Evolutionary conservation across 2,113 vertebrate species (phyloP), one percentile per base, ranked within the genome.

Genomic region (Misgurnus anguillicaudatus): DNA sequence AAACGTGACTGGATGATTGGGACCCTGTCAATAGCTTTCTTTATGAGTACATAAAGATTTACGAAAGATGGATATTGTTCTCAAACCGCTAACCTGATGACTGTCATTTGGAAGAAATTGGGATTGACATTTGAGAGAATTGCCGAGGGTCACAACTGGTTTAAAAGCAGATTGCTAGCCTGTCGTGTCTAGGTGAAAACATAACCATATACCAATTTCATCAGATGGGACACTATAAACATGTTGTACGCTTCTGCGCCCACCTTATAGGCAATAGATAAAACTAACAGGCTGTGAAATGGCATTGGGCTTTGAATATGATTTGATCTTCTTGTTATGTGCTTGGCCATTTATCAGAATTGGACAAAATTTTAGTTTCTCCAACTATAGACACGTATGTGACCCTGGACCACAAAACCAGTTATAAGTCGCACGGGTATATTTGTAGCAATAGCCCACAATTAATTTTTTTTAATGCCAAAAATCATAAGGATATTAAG

Each of bases 1-100:
- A 95, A 96, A 95, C 90, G 92, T 93, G 94, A 93, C 61, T 92
- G 92, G 94, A 95, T 96, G 96, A 91, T 83, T 88, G 90, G 91
- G 92, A 92, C 91, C 91, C 91, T 95, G 89, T 89, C 93, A 90
- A 93, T 90, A 89, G 90, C 90, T 92, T 92, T 89, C 90, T 93
- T 89, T 86, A 87, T 80, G 85, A 87, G 39, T 88, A 85, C 82
- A 82, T 86, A 86, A 65, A 87, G 83, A 86, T 82, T 75, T 31
- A 61, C 64, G 60, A 64, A 64, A 48, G 73, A 63, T 75, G 73
- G 61, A 64, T 45, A 75, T 63, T 75, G 41, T 81, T 86, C 85
- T 87, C 83, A 75, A 68, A 83, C 83, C 63, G 62, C 83, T 81
- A 81, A 71, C 62, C 76, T 82, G 81, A 78, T 84, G 66, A 77